Conservation (phyloP, 2,113 vertebrate genomes). For the Engraulis encrasicolus region DNA sequence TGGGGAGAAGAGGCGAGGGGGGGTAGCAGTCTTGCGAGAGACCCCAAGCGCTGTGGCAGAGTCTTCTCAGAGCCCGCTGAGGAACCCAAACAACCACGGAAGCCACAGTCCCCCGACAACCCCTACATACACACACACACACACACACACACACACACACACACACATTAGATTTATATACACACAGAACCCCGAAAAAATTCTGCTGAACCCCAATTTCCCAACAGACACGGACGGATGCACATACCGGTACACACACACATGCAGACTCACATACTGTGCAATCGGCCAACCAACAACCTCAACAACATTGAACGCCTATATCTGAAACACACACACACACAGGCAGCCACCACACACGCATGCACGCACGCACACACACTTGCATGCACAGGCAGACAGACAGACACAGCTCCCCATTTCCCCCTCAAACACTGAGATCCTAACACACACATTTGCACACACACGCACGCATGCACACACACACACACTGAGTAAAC, state of each 20-base stretch:
- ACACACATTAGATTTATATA: too few relatives aligned
- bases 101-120: not conserved
- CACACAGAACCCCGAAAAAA: too few relatives aligned
- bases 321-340: not conserved
- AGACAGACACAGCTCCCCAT: too few relatives aligned
- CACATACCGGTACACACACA: not conserved
- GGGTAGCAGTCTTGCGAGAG: not conserved
- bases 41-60: not conserved
- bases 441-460: not conserved
- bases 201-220: not conserved
- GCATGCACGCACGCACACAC: not conserved
- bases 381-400: too few relatives aligned
- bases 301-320: not conserved
- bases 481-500: too few relatives aligned
- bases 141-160: too few relatives aligned
- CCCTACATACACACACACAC: not conserved
- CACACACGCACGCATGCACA: too few relatives aligned
- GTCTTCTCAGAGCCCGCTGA: not conserved
- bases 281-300: not conserved
- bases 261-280: not conserved
- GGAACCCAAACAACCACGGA: slow-evolving; percentile 1
- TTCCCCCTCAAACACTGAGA: too few relatives aligned
- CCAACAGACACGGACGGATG: not conserved
- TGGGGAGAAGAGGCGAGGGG: not conserved
- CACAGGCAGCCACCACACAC: not conserved